These are phyloP conservation scores for Colinus virginianus DNA, from an alignment of 2,113 vertebrate genomes.

Conservation along the genomic window DNA sequence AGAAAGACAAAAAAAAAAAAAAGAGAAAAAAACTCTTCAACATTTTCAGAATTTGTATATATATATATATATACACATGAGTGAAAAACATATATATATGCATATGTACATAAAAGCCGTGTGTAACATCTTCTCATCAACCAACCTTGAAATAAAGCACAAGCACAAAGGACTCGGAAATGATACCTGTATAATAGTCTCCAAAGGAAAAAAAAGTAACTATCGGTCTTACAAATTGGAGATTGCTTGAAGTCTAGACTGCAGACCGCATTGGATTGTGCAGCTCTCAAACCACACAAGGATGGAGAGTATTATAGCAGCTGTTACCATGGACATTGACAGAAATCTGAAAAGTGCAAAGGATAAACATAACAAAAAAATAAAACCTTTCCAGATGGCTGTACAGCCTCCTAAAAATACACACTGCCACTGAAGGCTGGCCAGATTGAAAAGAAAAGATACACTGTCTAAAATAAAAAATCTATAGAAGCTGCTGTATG, in stretches of 20 bases:
- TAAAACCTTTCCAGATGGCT: conserved; percentile 54
- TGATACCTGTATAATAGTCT: conserved; percentile 14
- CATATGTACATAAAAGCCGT: neutral
- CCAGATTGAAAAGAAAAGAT: conserved; percentile 28
- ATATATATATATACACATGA: neutral
- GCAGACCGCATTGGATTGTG: conserved; percentile 40
- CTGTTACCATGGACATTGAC: conserved; percentile 45
- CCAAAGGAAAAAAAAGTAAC: neutral
- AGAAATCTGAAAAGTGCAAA: conserved; percentile 66
- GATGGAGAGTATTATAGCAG: conserved; percentile 51
- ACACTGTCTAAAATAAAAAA: conserved; percentile 19
- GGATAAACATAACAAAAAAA: conserved; percentile 64
- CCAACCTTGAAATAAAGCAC: conserved; percentile 18
- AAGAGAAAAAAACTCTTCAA: neutral
- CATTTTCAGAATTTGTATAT: neutral
- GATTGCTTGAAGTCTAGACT: conserved; percentile 47
- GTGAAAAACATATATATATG: neutral
- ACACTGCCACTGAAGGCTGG: conserved; percentile 5
- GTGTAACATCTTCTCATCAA: neutral
- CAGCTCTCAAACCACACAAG: conserved; percentile 26
- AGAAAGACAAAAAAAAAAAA: neutral
- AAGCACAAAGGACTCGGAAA: neutral
- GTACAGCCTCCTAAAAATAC: conserved; percentile 54
- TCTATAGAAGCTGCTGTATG: neutral
- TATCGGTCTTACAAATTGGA: conserved; percentile 42